Evolutionary conservation across 2,888 invertebrate species (phyloP).

Genomic region (Pharmacophagus antenor): DNA sequence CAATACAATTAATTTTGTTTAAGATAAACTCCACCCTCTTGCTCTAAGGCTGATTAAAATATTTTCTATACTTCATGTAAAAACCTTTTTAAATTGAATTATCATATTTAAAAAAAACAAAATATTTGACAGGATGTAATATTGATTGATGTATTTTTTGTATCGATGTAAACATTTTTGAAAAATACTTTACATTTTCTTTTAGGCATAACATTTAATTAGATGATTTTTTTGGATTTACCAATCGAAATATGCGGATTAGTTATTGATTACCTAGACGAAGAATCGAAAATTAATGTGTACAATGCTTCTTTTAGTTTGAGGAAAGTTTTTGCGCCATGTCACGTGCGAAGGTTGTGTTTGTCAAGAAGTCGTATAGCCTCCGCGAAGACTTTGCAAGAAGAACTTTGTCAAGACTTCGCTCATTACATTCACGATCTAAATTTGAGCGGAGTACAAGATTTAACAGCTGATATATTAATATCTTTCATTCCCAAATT

Average conservation of each 20-base stretch:
- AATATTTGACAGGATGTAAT: not conserved
- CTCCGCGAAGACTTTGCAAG: constrained; percentile 38
- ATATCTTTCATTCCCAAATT: constrained; percentile 39
- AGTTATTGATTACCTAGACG: constrained; percentile 40
- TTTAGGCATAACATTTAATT: constrained; percentile 13
- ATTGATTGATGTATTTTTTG: constrained; percentile 6
- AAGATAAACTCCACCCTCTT: no score
- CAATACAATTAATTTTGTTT: no score
- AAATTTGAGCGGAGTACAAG: constrained; percentile 45
- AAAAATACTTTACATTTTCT: constrained; percentile 12
- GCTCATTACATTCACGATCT: constrained; percentile 40
- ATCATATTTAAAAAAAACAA: not conserved
- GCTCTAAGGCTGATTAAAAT: no score
- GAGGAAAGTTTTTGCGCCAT: constrained; percentile 42
- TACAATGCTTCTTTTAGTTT: constrained; percentile 39
- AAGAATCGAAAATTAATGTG: constrained; percentile 39
- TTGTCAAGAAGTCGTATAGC: constrained; percentile 43
- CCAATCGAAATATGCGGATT: constrained; percentile 41
- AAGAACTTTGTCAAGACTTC: constrained; percentile 40
- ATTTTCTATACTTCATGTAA: no score
- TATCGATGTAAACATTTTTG: constrained; percentile 2
- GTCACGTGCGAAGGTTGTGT: constrained; percentile 39
- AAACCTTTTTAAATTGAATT: not conserved
- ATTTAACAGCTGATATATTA: constrained; percentile 40
- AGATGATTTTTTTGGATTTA: constrained; percentile 39